phyloP scores from a whole-genome alignment of 1,140 invertebrate species.

The Drosophila repletoides region DNA sequence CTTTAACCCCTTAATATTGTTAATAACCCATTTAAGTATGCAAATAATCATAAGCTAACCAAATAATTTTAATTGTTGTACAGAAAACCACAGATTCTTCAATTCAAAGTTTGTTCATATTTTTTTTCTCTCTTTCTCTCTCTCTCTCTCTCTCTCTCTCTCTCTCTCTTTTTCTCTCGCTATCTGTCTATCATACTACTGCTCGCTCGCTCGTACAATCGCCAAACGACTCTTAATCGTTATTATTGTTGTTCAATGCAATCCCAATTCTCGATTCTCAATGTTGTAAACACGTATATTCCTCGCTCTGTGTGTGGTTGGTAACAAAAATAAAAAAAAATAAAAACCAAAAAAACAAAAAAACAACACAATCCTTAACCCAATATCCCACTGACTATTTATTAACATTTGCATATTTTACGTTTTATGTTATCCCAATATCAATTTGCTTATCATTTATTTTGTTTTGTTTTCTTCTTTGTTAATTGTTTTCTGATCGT shows the following conservation, averaged over 20 bases:
- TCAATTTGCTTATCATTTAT: conserved; percentile 5
- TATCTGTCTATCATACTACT: conserved; percentile 12
- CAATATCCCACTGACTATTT: not conserved
- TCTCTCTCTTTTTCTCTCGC: conserved; percentile 35
- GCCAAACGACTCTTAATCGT: conserved; percentile 13
- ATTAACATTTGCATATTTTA: not conserved
- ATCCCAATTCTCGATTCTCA: conserved; percentile 22
- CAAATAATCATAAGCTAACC: conserved; percentile 23
- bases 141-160: conserved; percentile 39
- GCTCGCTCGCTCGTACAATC: conserved; percentile 3
- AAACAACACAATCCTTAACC: not conserved
- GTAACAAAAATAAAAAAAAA: not conserved
- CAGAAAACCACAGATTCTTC: conserved; percentile 44
- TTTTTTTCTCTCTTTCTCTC: conserved; percentile 35
- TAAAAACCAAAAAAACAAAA: not conserved
- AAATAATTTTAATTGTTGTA: conserved; percentile 33
- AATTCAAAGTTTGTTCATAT: conserved; percentile 60
- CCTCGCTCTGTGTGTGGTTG: conserved; percentile 22
- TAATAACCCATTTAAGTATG: conserved; percentile 12
- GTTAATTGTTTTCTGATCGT: not conserved
- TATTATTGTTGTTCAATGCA: conserved; percentile 13
- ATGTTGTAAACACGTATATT: conserved; percentile 38
- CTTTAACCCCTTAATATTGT: not conserved
- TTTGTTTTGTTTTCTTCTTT: not conserved
- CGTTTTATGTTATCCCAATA: conserved; percentile 4